Evolutionary conservation across 2,888 invertebrate species (phyloP).

Genomic region (Camptogramma bilineatum): DNA sequence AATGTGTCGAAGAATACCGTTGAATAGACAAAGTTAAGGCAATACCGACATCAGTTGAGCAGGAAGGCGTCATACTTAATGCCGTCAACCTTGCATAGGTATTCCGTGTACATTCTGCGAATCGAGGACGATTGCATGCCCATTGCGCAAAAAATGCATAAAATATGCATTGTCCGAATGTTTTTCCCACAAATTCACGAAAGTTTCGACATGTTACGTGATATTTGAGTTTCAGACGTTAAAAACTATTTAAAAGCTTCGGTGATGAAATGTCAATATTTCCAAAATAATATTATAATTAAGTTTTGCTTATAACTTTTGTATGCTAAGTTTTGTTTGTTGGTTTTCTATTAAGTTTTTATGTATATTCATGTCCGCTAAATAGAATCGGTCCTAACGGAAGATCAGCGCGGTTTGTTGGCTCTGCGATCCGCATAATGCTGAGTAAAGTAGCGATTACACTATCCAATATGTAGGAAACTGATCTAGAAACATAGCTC

Average conservation of each 20-base stretch:
- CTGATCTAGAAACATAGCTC: no score
- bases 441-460: no score
- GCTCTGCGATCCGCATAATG: no score
- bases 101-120: conserved; percentile 52
- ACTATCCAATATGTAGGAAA: no score
- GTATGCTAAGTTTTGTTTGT: no score
- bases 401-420: no score
- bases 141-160: conserved; percentile 29
- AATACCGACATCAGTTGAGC: conserved; percentile 41
- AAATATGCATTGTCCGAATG: conserved; percentile 17
- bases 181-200: conserved; percentile 18
- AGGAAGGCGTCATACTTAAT: conserved; percentile 61
- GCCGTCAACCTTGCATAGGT: conserved; percentile 61
- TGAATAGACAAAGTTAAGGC: conserved; percentile 47
- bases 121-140: conserved; percentile 48
- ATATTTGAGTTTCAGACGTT: conserved; percentile 2
- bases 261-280: background rate
- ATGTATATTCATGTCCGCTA: no score
- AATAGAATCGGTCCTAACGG: no score
- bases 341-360: no score
- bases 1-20: conserved; percentile 46
- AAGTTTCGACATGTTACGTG: conserved; percentile 6
- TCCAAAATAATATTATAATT: no score
- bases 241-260: background rate
- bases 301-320: no score